Percentiles rank a stretch among this genome's conserved stretches.
These are phyloP conservation scores for Arrhopalites spinosus DNA, from an alignment of 2,888 invertebrate genomes.

Conservation along the genomic window DNA sequence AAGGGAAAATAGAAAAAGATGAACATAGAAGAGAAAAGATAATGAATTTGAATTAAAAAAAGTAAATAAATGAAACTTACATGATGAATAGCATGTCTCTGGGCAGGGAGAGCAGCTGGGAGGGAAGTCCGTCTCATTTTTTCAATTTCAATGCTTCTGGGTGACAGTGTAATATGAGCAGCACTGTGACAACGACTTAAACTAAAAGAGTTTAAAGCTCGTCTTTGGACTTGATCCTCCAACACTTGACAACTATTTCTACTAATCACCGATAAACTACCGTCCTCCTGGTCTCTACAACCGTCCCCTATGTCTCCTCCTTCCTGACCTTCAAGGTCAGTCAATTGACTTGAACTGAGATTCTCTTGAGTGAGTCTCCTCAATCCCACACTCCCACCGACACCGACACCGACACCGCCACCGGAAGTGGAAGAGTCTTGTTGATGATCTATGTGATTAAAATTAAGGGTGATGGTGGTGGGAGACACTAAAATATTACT, in stretches of 20 bases:
- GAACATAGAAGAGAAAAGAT: no score
- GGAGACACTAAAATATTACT: not conserved
- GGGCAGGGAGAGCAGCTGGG: constrained; percentile 54
- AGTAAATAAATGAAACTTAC: constrained; percentile 40
- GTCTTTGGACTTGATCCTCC: constrained; percentile 18
- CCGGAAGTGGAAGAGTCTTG: not conserved
- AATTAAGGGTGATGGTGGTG: not conserved
- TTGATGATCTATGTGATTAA: not conserved
- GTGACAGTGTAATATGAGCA: constrained; percentile 26
- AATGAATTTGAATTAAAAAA: constrained; percentile 1
- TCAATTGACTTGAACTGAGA: not conserved
- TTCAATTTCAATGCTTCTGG: constrained; percentile 32
- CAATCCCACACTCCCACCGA: not conserved
- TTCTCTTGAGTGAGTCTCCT: not conserved
- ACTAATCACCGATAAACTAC: not conserved
- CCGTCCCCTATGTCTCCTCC: not conserved
- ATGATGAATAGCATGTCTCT: constrained; percentile 47
- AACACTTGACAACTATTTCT: constrained; percentile 4
- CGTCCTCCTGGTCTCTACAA: not conserved
- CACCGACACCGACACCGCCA: not conserved
- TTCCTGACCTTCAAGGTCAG: not conserved
- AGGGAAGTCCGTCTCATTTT: constrained; percentile 56
- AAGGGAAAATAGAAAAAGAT: no score
- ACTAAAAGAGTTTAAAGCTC: constrained; percentile 22
- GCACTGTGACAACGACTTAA: constrained; percentile 32